These are phyloP conservation scores for Hydrotaea cyrtoneurina DNA, from an alignment of 2,888 invertebrate genomes.

Conservation along the genomic window DNA sequence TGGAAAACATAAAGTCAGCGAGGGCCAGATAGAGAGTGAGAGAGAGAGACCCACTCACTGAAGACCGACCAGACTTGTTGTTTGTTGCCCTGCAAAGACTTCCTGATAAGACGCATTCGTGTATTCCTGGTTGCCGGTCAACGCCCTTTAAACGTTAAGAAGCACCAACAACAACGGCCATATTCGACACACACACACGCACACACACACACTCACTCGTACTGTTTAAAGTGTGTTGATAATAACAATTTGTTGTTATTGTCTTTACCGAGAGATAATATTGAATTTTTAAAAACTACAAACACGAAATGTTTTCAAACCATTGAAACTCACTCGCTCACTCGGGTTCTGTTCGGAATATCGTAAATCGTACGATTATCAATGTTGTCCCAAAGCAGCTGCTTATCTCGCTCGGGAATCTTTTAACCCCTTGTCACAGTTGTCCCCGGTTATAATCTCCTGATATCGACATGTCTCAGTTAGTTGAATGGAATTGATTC, in stretches of 20 bases:
- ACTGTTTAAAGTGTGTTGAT: not conserved
- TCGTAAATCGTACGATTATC: not conserved
- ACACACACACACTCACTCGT: not conserved
- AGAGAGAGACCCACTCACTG: not conserved
- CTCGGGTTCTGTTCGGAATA: not conserved
- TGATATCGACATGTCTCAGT: too few relatives aligned
- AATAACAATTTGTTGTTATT: constrained; percentile 14
- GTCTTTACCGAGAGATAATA: constrained; percentile 1
- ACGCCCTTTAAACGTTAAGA: constrained; percentile 26
- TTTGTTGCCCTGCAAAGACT: not conserved
- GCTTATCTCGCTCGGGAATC: not conserved
- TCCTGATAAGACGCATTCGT: constrained; percentile 21
- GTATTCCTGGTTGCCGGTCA: constrained; percentile 32
- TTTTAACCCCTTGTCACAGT: not conserved
- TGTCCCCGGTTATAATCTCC: too few relatives aligned
- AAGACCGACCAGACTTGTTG: constrained; percentile 4
- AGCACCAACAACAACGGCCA: not conserved
- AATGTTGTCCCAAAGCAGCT: not conserved
- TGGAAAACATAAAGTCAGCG: not conserved
- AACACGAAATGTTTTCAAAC: not conserved
- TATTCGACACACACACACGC: not conserved
- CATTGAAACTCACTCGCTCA: not conserved
- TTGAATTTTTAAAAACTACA: not conserved
- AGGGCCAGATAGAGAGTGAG: not conserved
- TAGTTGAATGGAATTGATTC: too few relatives aligned